Percentiles rank a stretch among this genome's conserved stretches.
These are phyloP conservation scores for Eupithecia tripunctaria DNA, from an alignment of 2,888 invertebrate species.

Conservation along the genomic window DNA sequence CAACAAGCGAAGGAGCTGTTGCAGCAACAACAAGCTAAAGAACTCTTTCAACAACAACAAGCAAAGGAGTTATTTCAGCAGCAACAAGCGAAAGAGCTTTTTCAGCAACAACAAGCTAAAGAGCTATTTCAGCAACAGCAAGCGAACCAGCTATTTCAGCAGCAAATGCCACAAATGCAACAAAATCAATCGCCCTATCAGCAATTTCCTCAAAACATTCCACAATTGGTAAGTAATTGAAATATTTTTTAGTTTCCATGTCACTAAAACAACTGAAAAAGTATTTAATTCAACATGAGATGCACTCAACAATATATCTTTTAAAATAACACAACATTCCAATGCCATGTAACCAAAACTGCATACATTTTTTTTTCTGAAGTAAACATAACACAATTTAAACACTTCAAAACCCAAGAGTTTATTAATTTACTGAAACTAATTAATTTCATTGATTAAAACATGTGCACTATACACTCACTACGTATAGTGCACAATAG, in stretches of 20 bases:
- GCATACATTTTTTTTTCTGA: not conserved
- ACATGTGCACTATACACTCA: not conserved
- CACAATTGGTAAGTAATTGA: conserved; percentile 77
- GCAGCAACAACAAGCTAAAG: conserved; percentile 50
- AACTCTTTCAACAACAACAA: conserved; percentile 50
- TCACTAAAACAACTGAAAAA: not conserved
- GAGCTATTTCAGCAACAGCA: conserved; percentile 75
- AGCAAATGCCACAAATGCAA: conserved; percentile 48
- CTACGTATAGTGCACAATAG: too few relatives aligned
- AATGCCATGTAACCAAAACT: not conserved
- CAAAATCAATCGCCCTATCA: conserved; percentile 78
- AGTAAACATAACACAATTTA: conserved; percentile 10
- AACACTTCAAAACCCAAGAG: not conserved
- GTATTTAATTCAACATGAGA: not conserved
- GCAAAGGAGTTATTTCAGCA: conserved; percentile 67
- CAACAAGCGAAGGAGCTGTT: conserved; percentile 65
- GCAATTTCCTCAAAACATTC: conserved; percentile 79
- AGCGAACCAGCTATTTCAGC: conserved; percentile 60
- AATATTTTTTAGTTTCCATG: not conserved
- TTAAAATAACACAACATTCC: not conserved
- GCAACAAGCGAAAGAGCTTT: conserved; percentile 71
- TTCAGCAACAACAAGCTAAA: conserved; percentile 76
- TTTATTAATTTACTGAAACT: not conserved
- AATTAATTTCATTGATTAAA: not conserved
- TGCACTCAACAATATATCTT: not conserved